phyloP scores from a whole-genome alignment of 2,113 vertebrate species.

The Tachysurus fulvidraco region DNA sequence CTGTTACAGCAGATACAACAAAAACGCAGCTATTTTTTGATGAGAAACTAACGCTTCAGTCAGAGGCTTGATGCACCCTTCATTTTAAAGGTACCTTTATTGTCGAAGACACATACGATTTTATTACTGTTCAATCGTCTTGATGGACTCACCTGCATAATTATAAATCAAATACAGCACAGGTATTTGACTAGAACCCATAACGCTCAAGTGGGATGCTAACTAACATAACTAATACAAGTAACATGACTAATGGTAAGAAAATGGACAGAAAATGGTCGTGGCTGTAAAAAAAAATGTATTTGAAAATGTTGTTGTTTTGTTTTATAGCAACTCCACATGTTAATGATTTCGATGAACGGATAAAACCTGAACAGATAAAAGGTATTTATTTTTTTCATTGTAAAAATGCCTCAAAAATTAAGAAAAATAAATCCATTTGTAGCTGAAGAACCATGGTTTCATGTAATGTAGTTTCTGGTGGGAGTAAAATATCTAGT shows the following conservation, averaged over 20 bases:
- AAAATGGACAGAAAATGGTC: no score
- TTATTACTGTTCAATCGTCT: background rate
- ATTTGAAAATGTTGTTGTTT: background rate
- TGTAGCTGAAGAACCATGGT: no score
- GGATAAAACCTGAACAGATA: background rate
- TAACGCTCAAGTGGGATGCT: background rate
- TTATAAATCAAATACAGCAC: background rate
- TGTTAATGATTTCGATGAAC: background rate
- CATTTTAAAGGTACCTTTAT: background rate
- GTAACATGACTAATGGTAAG: background rate
- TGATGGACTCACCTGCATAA: background rate
- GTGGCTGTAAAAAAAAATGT: background rate
- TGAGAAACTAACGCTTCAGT: background rate
- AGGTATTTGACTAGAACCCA: background rate
- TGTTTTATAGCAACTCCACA: background rate
- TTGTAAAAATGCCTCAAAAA: no score
- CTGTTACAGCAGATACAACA: background rate
- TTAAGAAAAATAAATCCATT: no score
- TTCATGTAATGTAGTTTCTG: no score
- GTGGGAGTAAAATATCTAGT: no score
- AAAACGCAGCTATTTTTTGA: background rate
- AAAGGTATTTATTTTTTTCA: background rate
- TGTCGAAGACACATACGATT: constrained; percentile 5
- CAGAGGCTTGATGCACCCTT: constrained; percentile 18
- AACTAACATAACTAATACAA: background rate